phyloP scores from a whole-genome alignment of 2,113 vertebrate genomes.

The Saguinus imperator region DNA sequence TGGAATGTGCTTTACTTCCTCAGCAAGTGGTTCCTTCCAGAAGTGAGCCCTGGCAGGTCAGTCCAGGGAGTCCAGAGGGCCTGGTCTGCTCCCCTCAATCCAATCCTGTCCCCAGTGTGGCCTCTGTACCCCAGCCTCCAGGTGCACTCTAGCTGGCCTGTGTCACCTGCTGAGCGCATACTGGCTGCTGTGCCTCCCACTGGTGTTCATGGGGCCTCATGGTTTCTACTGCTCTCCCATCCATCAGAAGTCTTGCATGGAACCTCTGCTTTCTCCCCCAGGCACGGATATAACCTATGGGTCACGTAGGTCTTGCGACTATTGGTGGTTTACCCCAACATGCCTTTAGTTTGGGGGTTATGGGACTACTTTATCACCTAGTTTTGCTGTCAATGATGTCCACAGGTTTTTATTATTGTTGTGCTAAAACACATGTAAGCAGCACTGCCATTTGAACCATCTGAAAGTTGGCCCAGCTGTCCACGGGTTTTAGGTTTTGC shows the following conservation, averaged over 20 bases:
- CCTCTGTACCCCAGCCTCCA: neutral
- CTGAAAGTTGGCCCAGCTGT: neutral
- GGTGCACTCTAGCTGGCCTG: too few species aligned
- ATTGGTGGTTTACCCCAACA: neutral
- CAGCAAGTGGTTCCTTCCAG: neutral
- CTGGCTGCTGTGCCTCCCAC: neutral
- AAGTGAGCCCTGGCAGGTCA: neutral
- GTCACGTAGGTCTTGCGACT: rapidly evolving
- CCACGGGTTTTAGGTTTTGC: rapidly evolving
- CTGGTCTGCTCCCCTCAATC: neutral
- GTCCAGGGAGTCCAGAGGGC: neutral
- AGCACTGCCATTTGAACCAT: too few species aligned
- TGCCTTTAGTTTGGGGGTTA: rapidly evolving
- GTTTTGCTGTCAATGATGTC: neutral
- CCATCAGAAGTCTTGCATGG: rapidly evolving
- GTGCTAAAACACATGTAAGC: too few species aligned
- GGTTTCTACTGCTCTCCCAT: rapidly evolving
- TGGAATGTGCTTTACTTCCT: neutral
- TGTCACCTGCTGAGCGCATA: neutral
- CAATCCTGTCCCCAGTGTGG: neutral
- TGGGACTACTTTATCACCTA: too few species aligned
- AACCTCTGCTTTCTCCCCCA: neutral
- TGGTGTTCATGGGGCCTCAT: too few species aligned
- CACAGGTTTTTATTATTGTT: rapidly evolving
- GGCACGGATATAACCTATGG: rapidly evolving